phyloP scores from a whole-genome alignment of 2,888 invertebrate genomes.

The Laothoe populi region DNA sequence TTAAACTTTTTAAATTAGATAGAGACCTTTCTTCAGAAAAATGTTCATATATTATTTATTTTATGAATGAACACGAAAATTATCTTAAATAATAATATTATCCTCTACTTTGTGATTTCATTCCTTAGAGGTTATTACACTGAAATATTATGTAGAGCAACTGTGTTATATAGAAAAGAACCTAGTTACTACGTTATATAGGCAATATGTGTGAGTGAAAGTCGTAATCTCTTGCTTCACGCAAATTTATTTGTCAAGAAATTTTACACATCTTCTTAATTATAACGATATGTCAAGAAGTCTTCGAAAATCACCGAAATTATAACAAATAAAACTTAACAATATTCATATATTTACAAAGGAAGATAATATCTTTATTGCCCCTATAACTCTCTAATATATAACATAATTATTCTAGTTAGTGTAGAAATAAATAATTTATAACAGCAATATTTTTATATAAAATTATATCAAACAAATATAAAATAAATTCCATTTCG shows the following conservation, averaged over 20 bases:
- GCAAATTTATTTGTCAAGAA: slow-evolving; percentile 77
- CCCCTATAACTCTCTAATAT: slow-evolving; percentile 1
- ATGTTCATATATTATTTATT: too few species aligned
- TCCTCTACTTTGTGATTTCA: too few species aligned
- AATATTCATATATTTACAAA: slow-evolving; percentile 29
- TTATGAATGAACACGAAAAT: too few species aligned
- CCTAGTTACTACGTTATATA: too few species aligned
- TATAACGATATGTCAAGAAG: slow-evolving; percentile 81
- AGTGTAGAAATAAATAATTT: neutral
- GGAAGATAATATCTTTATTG: slow-evolving; percentile 23
- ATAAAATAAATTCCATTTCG: neutral
- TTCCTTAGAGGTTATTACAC: too few species aligned
- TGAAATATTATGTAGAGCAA: too few species aligned
- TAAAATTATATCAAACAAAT: neutral
- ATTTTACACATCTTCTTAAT: slow-evolving; percentile 71
- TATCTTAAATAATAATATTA: too few species aligned
- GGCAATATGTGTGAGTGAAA: slow-evolving; percentile 15
- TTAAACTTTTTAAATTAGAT: too few species aligned
- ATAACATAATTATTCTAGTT: slow-evolving; percentile 1
- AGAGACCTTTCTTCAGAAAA: too few species aligned
- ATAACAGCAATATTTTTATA: neutral
- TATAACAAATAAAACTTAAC: slow-evolving; percentile 40
- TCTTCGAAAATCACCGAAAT: slow-evolving; percentile 73
- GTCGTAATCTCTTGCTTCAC: slow-evolving; percentile 62
- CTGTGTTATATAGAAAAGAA: too few species aligned